Evolutionary conservation across 2,888 invertebrate genomes (phyloP), one percentile per base, ranked within the genome.

Genomic region (Tenthredo amoena): DNA sequence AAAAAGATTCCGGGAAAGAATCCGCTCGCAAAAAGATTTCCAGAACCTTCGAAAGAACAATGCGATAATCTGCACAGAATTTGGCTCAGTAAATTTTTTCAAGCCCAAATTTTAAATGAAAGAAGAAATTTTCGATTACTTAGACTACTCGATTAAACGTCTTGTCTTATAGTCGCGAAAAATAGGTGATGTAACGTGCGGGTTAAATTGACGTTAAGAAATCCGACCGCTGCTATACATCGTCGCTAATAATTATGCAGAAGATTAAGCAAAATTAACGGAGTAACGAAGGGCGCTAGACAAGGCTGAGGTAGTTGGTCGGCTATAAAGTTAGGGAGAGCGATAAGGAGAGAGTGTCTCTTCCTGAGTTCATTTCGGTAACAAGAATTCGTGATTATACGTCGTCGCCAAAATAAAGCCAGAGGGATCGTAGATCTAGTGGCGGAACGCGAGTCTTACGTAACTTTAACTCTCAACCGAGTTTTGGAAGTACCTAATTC

Each of bases 361-460:
- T 65, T 47, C 47, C 43, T 21, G 68, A 68, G 83, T 83, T 83
- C 65, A 83, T 83, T 83, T 83, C 68, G 83, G 83, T 71, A 68
- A 83, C 68, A 83, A 83, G 83, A 83, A 83, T 83, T 83, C 83
- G 68, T 68, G 83, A 83, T 83, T 83, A 83, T 81, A 81, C 77
- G 58, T 83, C 83, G 43, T 47, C 47, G 83, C 18, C 43, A 83
- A 83, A 68, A 83, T 83, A 83, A 83, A 83, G 68, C 81, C 40
- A 34, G 72, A 77, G 55, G 77, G 77, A 55, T 47, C 77, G 77
- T 77, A 77, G 50, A 77, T 77, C 77, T 77, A 74, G 72, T 43
- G n/a, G 72, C 21, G 77, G n/a, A 55, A 34, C 26, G 31, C 77
- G 77, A 55, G 77, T 77, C 77, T 55, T 77, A 65, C 21, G 37